Evolutionary conservation across 2,888 invertebrate genomes (phyloP), one percentile per base, ranked within the genome.

Genomic region (Creontiades dilutus): DNA sequence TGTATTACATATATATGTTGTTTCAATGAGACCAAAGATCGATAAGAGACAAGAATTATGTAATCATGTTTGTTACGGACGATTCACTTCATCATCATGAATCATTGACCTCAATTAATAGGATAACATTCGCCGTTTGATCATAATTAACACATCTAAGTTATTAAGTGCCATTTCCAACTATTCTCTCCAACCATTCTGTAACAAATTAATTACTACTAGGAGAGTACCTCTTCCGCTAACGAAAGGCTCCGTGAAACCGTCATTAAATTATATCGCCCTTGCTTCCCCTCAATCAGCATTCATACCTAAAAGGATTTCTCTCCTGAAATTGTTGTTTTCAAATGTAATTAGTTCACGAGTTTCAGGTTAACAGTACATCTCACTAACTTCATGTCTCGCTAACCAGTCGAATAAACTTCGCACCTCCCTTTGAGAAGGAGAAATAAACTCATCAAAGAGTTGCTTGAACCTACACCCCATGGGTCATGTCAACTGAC

Each of bases 371-470:
- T 61, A 2, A 61, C 23, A 0, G 61, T 19, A 12, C 57, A 4
- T 57, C 13, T 57, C 57, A 57, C 57, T n/a, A 9, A 57, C 19
- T 61, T 11, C 19, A 19, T 23, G 61, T 19, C 23, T 61, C 19
- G 3, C n/a, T 4, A 61, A 61, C 61, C 61, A 4, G 61, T 19
- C n/a, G 61, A 61, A 19, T 61, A 61, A 61, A 61, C n/a, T 61
- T 19, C 4, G n/a, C 19, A 19, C 19, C n/a, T 12, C 11, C 19
- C 61, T 61, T 61, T 16, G 19, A 23, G 19, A 61, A 61, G 23
- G 61, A 61, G 19, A 61, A 19, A 61, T 61, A 61, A 61, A 61
- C 61, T 61, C 61, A 61, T 61, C 61, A 61, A 61, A 61, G 61
- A n/a, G n/a, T n/a, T n/a, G 48, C 48, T 7, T 11, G 19, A 12